phyloP scores from a whole-genome alignment of 2,797 vertebrate genomes.

The Poeciliopsis presidionis region DNA sequence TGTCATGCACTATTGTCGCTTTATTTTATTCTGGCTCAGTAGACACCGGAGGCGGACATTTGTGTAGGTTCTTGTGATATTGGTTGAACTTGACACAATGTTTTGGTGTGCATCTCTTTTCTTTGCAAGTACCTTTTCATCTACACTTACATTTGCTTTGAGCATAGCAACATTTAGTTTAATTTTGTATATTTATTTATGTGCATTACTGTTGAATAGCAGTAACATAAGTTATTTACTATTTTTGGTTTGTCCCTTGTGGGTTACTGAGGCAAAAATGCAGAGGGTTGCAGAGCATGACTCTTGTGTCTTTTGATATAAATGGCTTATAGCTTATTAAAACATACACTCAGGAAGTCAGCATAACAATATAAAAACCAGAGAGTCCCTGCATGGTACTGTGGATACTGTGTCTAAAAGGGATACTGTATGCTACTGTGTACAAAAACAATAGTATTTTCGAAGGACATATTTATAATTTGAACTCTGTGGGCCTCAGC shows the following conservation, averaged over 20 bases:
- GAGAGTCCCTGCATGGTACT: neutral
- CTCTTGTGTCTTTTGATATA: neutral
- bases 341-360: neutral
- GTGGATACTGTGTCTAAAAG: neutral
- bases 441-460: neutral
- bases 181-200: neutral
- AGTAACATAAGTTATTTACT: neutral
- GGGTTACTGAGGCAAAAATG: neutral
- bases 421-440: neutral
- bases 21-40: neutral
- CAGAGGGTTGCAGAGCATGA: neutral
- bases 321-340: neutral
- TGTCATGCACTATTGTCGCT: neutral
- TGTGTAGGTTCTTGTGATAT: neutral
- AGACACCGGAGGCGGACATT: neutral
- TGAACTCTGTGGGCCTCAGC: neutral
- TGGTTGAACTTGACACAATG: constrained; percentile 1
- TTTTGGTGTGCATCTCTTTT: neutral
- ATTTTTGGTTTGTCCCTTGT: constrained; percentile 1
- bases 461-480: neutral
- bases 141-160: neutral
- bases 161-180: neutral
- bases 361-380: neutral
- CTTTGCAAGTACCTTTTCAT: neutral
- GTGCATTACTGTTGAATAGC: neutral